Conservation (phyloP, 2,797 vertebrate species). For the Rhabdophis nuchalis region DNA sequence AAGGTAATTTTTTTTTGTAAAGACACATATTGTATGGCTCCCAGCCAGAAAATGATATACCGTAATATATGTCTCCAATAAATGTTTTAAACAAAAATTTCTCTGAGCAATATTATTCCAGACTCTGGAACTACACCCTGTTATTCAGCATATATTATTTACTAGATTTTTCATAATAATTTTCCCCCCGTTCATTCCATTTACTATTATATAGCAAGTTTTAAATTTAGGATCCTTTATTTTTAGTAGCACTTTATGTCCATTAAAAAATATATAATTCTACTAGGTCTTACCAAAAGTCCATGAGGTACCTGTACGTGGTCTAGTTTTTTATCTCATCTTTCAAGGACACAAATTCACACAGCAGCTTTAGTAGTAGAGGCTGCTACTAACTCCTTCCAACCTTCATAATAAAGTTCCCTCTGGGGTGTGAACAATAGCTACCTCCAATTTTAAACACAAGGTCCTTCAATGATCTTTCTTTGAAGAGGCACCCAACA, state of each 20-base stretch:
- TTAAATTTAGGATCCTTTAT: constrained; percentile 57
- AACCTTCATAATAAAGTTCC: background rate
- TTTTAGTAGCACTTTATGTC: background rate
- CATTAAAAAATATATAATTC: background rate
- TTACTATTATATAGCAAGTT: constrained; percentile 53
- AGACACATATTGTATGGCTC: constrained; percentile 81
- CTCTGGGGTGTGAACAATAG: background rate
- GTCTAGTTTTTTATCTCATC: background rate
- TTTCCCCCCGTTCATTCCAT: constrained; percentile 61
- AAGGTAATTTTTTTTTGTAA: constrained; percentile 77
- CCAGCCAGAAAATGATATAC: constrained; percentile 79
- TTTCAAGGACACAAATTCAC: background rate
- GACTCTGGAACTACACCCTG: constrained; percentile 56
- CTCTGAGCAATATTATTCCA: constrained; percentile 71
- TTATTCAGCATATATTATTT: constrained; percentile 73
- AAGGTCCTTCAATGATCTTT: background rate
- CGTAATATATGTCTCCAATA: constrained; percentile 80
- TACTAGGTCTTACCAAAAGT: background rate
- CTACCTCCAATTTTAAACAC: background rate
- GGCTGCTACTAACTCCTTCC: background rate
- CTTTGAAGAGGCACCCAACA: background rate
- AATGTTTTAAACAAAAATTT: constrained; percentile 78
- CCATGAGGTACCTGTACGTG: background rate
- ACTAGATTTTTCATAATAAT: constrained; percentile 69
- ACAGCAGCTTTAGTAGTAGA: background rate